A percentile compares a stretch with the other conserved stretches of the same genome.
These are phyloP conservation scores for Jordanella pulchra DNA, from an alignment of 2,797 vertebrate genomes.

Conservation along the genomic window DNA sequence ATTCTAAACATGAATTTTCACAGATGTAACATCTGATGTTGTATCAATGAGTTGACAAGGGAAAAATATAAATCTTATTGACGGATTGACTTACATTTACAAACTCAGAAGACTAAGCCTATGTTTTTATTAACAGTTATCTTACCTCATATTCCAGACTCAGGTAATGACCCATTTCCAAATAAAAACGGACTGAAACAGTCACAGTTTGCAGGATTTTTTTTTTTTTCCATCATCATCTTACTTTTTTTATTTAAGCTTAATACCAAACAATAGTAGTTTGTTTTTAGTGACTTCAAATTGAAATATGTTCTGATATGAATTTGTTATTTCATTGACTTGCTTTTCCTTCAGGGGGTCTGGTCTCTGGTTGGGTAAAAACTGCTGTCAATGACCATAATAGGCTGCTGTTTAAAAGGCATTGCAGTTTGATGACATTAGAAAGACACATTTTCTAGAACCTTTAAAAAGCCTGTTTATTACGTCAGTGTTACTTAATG, in stretches of 20 bases:
- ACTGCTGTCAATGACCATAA: neutral
- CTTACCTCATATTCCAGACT: neutral
- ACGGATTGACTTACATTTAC: no score
- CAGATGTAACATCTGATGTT: no score
- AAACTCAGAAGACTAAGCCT: no score
- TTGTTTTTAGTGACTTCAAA: neutral
- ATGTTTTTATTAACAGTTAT: no score
- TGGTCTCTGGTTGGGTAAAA: neutral
- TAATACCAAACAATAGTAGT: neutral
- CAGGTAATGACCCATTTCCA: neutral
- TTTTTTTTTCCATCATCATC: neutral
- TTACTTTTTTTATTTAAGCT: neutral
- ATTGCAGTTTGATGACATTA: neutral
- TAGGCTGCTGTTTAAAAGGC: neutral
- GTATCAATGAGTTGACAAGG: no score
- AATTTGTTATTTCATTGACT: neutral
- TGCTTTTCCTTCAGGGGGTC: neutral
- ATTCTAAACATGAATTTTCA: no score
- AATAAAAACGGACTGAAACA: neutral
- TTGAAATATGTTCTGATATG: no score
- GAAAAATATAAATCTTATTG: no score
- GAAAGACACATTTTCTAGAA: neutral
- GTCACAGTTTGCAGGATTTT: neutral
- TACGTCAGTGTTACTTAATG: neutral
- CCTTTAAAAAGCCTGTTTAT: neutral